Percentiles rank a stretch among this genome's conserved stretches.
Evolutionary conservation across 2,797 vertebrate species (phyloP).

Genomic region (Sylvia borin): DNA sequence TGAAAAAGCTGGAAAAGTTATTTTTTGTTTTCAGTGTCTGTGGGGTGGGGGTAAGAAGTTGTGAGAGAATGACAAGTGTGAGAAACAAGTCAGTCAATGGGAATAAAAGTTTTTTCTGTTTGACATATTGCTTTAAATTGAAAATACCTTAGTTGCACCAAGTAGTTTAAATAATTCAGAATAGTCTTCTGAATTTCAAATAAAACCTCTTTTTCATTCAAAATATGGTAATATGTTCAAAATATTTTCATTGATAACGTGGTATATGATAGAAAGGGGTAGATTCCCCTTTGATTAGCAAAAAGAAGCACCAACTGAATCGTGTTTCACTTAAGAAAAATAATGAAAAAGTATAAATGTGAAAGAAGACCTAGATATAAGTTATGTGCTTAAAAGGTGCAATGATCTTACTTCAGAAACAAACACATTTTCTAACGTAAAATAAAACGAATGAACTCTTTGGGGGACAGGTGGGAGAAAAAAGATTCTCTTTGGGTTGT

Average conservation of each 20-base stretch:
- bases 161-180: background rate
- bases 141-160: background rate
- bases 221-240: background rate
- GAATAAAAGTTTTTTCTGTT: background rate
- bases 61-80: background rate
- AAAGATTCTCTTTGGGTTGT: background rate
- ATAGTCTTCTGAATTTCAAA: background rate
- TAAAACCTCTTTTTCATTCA: background rate
- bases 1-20: background rate
- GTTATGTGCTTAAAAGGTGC: background rate
- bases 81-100: background rate
- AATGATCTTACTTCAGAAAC: background rate
- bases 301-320: background rate
- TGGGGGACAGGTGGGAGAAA: fast-evolving
- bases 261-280: background rate
- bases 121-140: background rate
- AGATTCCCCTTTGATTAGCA: background rate
- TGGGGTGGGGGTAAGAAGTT: background rate
- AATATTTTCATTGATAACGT: background rate
- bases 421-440: background rate
- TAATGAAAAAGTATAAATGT: background rate
- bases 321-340: background rate
- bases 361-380: background rate
- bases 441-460: background rate
- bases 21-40: background rate